Percentiles rank a stretch among this genome's conserved stretches.
phyloP scores from a whole-genome alignment of 2,888 invertebrate species.

The Lepetodrilus schrolli region DNA sequence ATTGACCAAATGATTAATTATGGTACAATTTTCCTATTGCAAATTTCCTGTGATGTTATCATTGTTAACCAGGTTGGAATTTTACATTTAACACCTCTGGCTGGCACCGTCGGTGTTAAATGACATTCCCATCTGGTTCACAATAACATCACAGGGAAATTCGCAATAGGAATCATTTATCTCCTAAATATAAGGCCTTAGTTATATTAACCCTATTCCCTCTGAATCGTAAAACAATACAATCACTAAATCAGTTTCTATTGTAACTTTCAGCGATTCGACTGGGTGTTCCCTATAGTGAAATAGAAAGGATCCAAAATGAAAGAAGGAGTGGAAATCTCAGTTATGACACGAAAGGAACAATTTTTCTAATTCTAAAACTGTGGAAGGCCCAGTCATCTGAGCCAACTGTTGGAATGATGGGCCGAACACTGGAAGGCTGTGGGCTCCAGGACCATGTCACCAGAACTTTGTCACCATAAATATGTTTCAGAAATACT shows the following conservation, averaged over 20 bases:
- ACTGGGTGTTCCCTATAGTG: neutral
- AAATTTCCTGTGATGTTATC: no score
- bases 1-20: no score
- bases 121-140: neutral
- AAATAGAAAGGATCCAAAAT: neutral
- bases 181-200: no score
- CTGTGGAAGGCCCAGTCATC: neutral
- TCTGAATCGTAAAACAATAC: neutral
- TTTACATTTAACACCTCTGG: no score
- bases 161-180: neutral
- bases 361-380: neutral
- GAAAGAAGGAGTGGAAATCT: neutral
- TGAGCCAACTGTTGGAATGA: neutral
- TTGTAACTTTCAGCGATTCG: neutral
- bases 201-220: neutral
- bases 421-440: neutral
- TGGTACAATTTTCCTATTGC: no score
- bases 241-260: neutral
- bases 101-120: no score
- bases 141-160: neutral
- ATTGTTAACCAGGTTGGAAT: no score
- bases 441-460: neutral
- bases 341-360: neutral
- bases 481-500: no score
- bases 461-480: neutral